Conservation (phyloP, 2,797 vertebrate genomes). For the Artibeus jamaicensis region DNA sequence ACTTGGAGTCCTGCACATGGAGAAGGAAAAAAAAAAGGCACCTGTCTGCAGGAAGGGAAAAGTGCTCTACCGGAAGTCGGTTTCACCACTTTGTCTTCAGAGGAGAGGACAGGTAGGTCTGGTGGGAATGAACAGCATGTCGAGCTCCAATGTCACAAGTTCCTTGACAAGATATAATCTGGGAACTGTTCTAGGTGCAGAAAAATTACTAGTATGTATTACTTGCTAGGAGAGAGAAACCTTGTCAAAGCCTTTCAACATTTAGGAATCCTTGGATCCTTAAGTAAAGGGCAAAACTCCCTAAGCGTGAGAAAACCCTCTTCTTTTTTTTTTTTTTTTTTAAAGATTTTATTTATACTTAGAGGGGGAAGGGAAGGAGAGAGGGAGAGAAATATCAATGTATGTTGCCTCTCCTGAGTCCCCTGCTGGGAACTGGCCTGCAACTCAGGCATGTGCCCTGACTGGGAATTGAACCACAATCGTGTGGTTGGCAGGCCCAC, state of each 20-base stretch:
- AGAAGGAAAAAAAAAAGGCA: not conserved
- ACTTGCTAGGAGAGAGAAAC: not conserved
- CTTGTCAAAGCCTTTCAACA: not conserved
- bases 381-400: too few relatives aligned
- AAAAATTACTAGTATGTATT: not conserved
- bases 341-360: too few relatives aligned
- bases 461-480: too few relatives aligned
- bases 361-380: too few relatives aligned
- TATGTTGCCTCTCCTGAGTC: too few relatives aligned
- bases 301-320: not conserved
- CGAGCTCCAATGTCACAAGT: not conserved
- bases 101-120: not conserved
- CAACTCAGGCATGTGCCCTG: too few relatives aligned
- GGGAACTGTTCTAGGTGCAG: not conserved
- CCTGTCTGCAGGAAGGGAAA: not conserved
- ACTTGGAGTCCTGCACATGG: conserved; percentile 69
- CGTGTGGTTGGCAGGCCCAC: too few relatives aligned
- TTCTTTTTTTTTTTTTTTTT: too few relatives aligned
- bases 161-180: not conserved
- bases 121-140: not conserved
- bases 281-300: not conserved
- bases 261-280: not conserved
- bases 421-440: too few relatives aligned
- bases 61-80: not conserved
- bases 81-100: not conserved